phyloP scores from a whole-genome alignment of 2,888 invertebrate species.

The Spodoptera littoralis region DNA sequence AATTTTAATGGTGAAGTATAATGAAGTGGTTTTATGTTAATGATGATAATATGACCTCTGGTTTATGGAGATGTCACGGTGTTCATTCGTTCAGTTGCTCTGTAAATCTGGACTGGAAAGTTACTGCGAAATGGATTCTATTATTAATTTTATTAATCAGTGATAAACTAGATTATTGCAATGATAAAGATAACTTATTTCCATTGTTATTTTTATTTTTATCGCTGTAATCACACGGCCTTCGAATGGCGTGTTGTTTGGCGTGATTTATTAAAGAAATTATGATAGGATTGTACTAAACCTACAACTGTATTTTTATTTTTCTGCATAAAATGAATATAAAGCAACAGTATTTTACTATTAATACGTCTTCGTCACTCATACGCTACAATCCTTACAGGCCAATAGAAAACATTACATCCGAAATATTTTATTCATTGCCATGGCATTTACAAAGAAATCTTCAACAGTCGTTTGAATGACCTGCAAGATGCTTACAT shows the following conservation, averaged over 20 bases:
- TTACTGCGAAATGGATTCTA: background rate
- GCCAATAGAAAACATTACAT: background rate
- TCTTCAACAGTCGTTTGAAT: slow-evolving; percentile 5
- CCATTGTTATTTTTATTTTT: slow-evolving; percentile 5
- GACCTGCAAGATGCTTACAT: slow-evolving; percentile 1
- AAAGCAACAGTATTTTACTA: too few species aligned
- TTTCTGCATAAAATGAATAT: too few species aligned
- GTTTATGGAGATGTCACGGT: slow-evolving; percentile 5
- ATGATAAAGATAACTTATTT: slow-evolving; percentile 8
- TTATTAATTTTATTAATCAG: background rate
- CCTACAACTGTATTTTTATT: background rate
- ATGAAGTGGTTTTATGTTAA: slow-evolving; percentile 16
- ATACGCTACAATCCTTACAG: background rate
- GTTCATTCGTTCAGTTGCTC: slow-evolving; percentile 3
- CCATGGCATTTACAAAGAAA: background rate
- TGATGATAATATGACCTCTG: background rate
- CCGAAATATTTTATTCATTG: slow-evolving; percentile 4
- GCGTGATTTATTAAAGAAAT: slow-evolving; percentile 12
- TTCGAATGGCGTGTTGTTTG: slow-evolving; percentile 8
- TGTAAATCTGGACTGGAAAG: background rate
- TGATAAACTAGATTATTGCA: slow-evolving; percentile 2
- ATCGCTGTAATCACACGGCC: slow-evolving; percentile 10
- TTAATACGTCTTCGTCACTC: background rate
- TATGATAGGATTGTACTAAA: background rate
- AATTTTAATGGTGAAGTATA: slow-evolving; percentile 19